A percentile compares a stretch with the other conserved stretches of the same genome.
phyloP scores from a whole-genome alignment of 2,888 invertebrate species.

The Cataglyphis rosenhaueri region DNA sequence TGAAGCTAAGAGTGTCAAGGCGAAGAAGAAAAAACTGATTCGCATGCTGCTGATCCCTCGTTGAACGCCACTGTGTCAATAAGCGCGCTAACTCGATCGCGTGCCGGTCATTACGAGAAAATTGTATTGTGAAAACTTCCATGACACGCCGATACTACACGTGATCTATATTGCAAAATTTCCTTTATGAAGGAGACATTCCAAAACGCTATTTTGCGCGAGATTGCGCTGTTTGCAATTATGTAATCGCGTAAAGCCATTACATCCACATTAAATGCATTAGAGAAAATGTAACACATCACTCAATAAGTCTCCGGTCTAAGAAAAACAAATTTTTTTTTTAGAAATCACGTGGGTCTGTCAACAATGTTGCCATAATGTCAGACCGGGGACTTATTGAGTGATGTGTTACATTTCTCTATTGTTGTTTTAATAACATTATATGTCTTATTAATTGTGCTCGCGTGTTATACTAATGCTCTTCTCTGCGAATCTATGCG shows the following conservation, averaged over 20 bases:
- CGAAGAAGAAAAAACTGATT: slow-evolving; percentile 48
- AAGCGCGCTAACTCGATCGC: slow-evolving; percentile 39
- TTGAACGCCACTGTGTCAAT: slow-evolving; percentile 21
- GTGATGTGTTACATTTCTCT: background rate
- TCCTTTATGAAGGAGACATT: background rate
- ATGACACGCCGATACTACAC: background rate
- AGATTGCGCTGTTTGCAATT: background rate
- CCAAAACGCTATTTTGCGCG: background rate
- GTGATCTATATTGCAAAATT: slow-evolving; percentile 6
- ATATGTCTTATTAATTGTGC: slow-evolving; percentile 25
- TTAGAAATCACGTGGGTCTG: too few relatives aligned
- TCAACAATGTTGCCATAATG: too few relatives aligned
- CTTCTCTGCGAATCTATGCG: slow-evolving; percentile 11
- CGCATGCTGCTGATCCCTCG: slow-evolving; percentile 8
- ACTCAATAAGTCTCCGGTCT: too few relatives aligned
- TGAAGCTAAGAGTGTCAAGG: slow-evolving; percentile 59
- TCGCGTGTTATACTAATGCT: slow-evolving; percentile 11
- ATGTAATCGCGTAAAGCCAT: background rate
- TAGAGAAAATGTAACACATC: background rate
- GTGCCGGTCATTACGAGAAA: slow-evolving; percentile 30
- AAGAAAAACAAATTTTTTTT: too few relatives aligned
- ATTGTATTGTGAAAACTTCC: slow-evolving; percentile 40
- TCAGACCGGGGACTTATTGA: too few relatives aligned
- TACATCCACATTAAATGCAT: slow-evolving; percentile 12
- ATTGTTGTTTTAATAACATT: background rate